A percentile compares a stretch with the other conserved stretches of the same genome.
Evolutionary conservation across 2,113 vertebrate species (phyloP).

Genomic region (Trichomycterus rosablanca): DNA sequence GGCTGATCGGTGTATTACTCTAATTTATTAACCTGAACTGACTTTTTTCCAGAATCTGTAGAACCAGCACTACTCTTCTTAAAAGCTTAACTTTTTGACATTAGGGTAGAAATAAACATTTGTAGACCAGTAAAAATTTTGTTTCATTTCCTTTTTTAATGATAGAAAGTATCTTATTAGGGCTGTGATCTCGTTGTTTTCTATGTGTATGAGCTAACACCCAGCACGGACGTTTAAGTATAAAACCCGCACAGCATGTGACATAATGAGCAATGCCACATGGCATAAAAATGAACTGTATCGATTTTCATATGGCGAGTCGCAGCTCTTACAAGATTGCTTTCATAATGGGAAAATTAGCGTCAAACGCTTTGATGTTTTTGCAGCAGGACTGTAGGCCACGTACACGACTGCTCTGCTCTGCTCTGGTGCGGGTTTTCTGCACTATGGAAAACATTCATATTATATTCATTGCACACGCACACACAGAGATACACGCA

Average conservation of each 20-base stretch:
- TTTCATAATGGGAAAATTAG: conserved; percentile 62
- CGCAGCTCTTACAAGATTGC: conserved; percentile 68
- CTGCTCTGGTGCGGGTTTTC: conserved; percentile 1
- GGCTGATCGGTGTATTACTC: too few relatives aligned
- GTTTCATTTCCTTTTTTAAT: neutral
- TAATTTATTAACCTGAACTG: too few relatives aligned
- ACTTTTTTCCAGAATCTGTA: too few relatives aligned
- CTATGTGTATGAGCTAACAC: conserved; percentile 14
- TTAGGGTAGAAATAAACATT: too few relatives aligned
- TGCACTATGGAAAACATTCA: conserved; percentile 1
- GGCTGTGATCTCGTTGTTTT: neutral
- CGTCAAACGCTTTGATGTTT: conserved; percentile 37
- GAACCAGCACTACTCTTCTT: neutral
- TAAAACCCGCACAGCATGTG: conserved; percentile 33
- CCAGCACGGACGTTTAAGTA: conserved; percentile 18
- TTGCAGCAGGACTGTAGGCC: conserved; percentile 47
- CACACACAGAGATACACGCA: neutral
- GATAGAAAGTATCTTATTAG: conserved; percentile 4
- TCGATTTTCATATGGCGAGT: conserved; percentile 61
- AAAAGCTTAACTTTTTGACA: too few relatives aligned
- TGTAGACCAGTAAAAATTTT: neutral
- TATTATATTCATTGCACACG: conserved; percentile 12
- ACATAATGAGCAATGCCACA: conserved; percentile 45
- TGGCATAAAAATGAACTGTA: conserved; percentile 55
- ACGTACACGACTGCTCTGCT: conserved; percentile 22